A percentile compares a stretch with the other conserved stretches of the same genome.
Evolutionary conservation across 2,888 invertebrate genomes (phyloP).

Genomic region (Alentia gelatinosa): DNA sequence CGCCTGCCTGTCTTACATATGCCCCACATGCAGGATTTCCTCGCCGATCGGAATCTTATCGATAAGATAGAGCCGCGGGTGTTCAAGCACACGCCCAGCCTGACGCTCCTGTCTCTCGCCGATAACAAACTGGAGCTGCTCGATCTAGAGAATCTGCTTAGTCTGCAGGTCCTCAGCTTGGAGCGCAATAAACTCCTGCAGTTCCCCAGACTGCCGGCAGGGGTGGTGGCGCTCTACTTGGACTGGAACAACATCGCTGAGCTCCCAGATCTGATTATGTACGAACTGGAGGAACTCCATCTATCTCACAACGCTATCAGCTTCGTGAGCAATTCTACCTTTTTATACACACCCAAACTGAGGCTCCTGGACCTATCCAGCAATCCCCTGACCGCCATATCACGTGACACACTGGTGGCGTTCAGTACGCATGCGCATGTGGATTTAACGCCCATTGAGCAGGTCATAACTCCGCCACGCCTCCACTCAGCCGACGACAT

Average conservation of each 20-base stretch:
- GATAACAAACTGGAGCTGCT: background rate
- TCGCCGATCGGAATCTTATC: background rate
- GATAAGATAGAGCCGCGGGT: background rate
- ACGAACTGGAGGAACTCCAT: conserved; percentile 8
- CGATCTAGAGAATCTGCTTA: background rate
- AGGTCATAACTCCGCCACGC: background rate
- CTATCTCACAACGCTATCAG: background rate
- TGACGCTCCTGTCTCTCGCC: conserved; percentile 27
- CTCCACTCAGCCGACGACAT: background rate
- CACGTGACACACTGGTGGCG: background rate
- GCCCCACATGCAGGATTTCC: conserved; percentile 28
- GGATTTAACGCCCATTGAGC: background rate
- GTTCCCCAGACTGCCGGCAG: conserved; percentile 7
- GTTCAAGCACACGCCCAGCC: conserved; percentile 14
- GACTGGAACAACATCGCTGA: conserved; percentile 3
- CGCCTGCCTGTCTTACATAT: background rate
- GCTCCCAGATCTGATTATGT: background rate
- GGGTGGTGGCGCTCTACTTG: background rate
- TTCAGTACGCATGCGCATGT: background rate
- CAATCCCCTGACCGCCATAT: background rate
- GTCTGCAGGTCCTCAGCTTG: background rate
- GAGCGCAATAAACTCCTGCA: background rate
- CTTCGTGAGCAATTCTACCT: background rate
- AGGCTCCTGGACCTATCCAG: background rate
- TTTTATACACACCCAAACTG: conserved; percentile 25